Base-by-base conservation (phyloP, 2,113 vertebrate species). In the Panthera uncia region DNA sequence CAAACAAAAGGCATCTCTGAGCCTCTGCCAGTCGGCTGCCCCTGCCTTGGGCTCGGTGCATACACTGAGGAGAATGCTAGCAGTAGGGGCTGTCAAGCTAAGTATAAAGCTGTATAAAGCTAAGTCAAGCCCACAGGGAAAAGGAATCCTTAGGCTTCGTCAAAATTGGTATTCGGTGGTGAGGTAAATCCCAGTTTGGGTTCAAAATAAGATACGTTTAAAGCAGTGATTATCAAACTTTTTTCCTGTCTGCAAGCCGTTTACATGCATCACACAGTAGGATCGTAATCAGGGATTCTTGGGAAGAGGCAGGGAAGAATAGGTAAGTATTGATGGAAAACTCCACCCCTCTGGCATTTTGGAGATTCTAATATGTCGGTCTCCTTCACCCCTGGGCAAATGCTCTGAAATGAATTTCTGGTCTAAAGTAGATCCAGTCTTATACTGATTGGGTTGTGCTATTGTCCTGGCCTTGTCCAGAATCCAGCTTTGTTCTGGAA, bases 401-500 rank as follows among this genome's bases (percentile, higher is more conserved):
- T 78, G 73, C 68, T 95, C 71, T 50, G 61, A 85, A 80, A 79
- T 83, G 57, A 55, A 69, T 84, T 93, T 93, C 90, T 69, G 63
- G 18, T 84, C 78, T 84, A 23, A 91, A 88, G 23, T 50, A 25
- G 33, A 88, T 74, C 38, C 23, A 78, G 33, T 80, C 48, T 83
- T 79, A 29, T 14, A n/a, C 14, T 83, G 12, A 38, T 19, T 87
- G 9, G 15, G 76, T 82, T 52, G 93, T 93, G 19, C 21, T 63
- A 4, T 57, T 73, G 15, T 50, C 71, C 94, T 65, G 83, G 29
- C 25, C 48, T 45, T 0, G 0, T 55, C 81, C 55, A 80, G 69
- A 84, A 81, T 90, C 83, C 41, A 65, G 25, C 81, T 96, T 94
- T 76, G 23, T 95, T 95, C 55, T 97, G 50, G 48, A 31, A 83